These are phyloP conservation scores for Xiphias gladius DNA, from an alignment of 2,113 vertebrate species.

Conservation along the genomic window DNA sequence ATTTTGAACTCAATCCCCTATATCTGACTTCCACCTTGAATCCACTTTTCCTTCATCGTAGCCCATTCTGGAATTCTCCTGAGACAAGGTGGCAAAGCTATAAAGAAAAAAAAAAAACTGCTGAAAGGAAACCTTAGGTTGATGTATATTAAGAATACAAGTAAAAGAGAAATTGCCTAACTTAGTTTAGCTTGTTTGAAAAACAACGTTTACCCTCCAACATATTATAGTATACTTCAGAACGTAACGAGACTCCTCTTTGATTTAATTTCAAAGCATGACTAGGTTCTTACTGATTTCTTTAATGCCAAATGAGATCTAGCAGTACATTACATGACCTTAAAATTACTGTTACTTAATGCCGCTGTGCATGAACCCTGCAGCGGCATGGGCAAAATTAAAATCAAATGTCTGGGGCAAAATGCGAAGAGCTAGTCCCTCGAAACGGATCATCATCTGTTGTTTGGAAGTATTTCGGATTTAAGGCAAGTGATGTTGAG, in stretches of 20 bases:
- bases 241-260: neutral
- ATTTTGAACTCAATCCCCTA: neutral
- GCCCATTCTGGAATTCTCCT: no score
- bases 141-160: no score
- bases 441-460: no score
- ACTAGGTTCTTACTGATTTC: neutral
- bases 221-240: neutral
- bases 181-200: neutral
- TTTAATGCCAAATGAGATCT: neutral
- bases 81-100: neutral
- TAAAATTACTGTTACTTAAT: neutral
- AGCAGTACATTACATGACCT: neutral
- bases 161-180: no score
- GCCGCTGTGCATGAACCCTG: no score
- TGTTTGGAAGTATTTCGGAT: no score
- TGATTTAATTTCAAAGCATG: neutral
- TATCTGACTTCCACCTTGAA: no score
- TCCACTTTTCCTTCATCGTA: no score
- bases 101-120: neutral
- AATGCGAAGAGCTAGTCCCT: no score
- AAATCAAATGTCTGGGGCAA: no score
- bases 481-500: no score
- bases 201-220: neutral
- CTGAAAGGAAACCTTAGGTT: neutral
- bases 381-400: no score